phyloP scores from a whole-genome alignment of 1,140 invertebrate genomes.

The Gryon sp. region DNA sequence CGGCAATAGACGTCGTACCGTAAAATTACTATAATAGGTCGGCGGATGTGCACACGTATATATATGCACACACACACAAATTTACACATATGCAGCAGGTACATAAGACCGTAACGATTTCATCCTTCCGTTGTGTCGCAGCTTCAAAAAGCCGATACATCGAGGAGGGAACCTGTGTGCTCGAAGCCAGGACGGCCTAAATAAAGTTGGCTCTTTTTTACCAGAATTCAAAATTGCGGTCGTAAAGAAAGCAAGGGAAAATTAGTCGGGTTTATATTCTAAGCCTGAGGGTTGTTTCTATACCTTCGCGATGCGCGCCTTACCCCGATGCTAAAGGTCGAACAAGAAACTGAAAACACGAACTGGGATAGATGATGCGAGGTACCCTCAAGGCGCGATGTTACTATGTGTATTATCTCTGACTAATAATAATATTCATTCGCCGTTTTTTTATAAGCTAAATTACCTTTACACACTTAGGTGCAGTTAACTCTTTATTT shows the following conservation, averaged over 20 bases:
- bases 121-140: conserved; percentile 59
- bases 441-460: conserved; percentile 29
- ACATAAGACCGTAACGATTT: conserved; percentile 50
- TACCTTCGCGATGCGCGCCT: conserved; percentile 46
- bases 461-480: conserved; percentile 18
- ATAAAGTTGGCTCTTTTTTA: conserved; percentile 65
- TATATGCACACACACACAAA: conserved; percentile 44
- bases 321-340: conserved; percentile 42
- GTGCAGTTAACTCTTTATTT: conserved; percentile 33
- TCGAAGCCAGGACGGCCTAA: conserved; percentile 57
- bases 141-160: conserved; percentile 43
- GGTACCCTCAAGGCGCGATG: conserved; percentile 45
- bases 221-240: conserved; percentile 62
- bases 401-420: conserved; percentile 56
- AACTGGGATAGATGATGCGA: conserved; percentile 32
- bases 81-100: too few relatives aligned
- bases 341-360: conserved; percentile 33
- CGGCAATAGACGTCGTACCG: conserved; percentile 69
- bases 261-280: conserved; percentile 58
- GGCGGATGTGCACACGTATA: conserved; percentile 24
- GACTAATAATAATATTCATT: conserved; percentile 50
- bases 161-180: conserved; percentile 7
- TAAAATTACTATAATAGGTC: conserved; percentile 73
- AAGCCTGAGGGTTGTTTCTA: conserved; percentile 58
- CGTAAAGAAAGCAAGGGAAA: conserved; percentile 61